A percentile compares a stretch with the other conserved stretches of the same genome.
phyloP scores from a whole-genome alignment of 2,797 vertebrate genomes.

The Semaprochilodus insignis region DNA sequence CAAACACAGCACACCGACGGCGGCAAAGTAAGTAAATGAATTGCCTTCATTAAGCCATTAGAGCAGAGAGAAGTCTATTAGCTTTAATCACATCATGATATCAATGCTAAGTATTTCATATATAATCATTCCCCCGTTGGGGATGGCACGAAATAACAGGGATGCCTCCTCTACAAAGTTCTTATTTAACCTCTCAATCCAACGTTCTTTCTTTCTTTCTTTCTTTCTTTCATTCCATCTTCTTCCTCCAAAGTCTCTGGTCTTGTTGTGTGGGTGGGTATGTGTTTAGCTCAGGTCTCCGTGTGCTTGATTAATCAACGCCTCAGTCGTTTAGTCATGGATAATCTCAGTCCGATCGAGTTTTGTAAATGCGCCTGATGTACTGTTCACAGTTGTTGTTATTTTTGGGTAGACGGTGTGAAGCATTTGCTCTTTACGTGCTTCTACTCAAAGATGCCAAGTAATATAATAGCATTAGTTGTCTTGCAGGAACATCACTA shows the following conservation, averaged over 20 bases:
- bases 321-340: background rate
- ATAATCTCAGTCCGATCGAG: background rate
- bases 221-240: background rate
- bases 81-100: too few species aligned
- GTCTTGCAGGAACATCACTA: background rate
- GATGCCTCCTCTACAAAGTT: too few species aligned
- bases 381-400: background rate
- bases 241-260: background rate
- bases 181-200: background rate
- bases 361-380: background rate
- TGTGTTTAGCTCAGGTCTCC: too few species aligned
- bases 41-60: too few species aligned
- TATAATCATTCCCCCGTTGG: too few species aligned
- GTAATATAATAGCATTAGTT: constrained; percentile 3
- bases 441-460: background rate
- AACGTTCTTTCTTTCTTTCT: background rate
- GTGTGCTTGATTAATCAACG: background rate
- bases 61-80: too few species aligned
- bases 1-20: too few species aligned
- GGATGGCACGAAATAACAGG: too few species aligned
- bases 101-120: too few species aligned
- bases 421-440: constrained; percentile 6
- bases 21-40: too few species aligned
- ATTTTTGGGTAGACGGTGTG: background rate
- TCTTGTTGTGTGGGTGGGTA: background rate